Evolutionary conservation across 2,888 invertebrate species (phyloP).

Genomic region (Linyphia triangularis): DNA sequence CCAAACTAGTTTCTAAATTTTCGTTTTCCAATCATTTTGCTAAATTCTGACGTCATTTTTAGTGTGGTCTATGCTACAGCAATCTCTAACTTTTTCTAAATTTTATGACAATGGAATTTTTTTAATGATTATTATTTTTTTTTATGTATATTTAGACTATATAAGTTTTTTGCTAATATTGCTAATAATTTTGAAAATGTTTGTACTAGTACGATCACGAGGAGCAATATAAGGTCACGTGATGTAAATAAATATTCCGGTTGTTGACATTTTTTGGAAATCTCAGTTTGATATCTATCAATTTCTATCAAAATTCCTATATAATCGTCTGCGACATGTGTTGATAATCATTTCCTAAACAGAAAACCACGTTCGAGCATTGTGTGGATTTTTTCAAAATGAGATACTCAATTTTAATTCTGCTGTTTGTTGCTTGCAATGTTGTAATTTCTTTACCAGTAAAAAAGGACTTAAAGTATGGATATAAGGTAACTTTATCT

Average conservation of each 20-base stretch:
- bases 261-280: background rate
- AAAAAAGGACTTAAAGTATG: constrained; percentile 16
- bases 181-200: no score
- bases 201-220: no score
- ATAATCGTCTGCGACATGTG: background rate
- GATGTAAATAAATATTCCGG: constrained; percentile 49
- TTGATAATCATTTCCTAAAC: background rate
- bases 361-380: background rate
- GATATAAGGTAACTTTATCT: constrained; percentile 49
- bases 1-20: no score
- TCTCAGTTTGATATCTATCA: background rate
- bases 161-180: no score
- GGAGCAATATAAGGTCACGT: constrained; percentile 20
- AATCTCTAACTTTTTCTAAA: no score
- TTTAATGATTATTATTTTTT: no score
- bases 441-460: constrained; percentile 28
- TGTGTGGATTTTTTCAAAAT: no score
- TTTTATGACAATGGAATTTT: no score
- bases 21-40: no score
- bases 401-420: constrained; percentile 15
- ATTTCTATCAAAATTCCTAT: background rate
- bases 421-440: background rate
- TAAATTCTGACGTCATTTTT: no score
- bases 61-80: no score
- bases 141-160: no score